phyloP scores from a whole-genome alignment of 1,140 invertebrate genomes.

The Caerostris extrusa region DNA sequence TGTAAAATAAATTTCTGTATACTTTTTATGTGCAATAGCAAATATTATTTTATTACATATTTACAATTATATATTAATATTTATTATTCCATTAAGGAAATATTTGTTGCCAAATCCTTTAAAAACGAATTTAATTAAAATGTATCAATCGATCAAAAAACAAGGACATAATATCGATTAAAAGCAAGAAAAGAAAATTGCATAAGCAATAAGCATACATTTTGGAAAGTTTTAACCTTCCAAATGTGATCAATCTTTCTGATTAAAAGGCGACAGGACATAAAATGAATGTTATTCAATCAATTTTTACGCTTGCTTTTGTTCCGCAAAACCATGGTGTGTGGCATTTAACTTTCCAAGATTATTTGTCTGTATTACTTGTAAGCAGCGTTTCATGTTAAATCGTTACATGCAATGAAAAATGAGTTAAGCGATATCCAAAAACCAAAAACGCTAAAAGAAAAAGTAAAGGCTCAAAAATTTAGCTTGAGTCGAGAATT shows the following conservation, averaged over 20 bases:
- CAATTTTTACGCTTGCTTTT: not conserved
- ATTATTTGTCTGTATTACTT: not conserved
- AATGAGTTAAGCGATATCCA: not conserved
- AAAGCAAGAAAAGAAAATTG: no score
- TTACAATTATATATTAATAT: no score
- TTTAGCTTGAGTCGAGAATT: conserved; percentile 26
- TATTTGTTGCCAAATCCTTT: no score
- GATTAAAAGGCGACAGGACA: not conserved
- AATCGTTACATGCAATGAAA: not conserved
- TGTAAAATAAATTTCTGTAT: no score
- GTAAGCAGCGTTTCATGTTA: not conserved
- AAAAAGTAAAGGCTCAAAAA: conserved; percentile 41
- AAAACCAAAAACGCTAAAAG: not conserved
- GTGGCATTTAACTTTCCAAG: not conserved
- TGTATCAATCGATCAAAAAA: no score
- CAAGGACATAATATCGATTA: no score
- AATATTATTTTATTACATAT: no score
- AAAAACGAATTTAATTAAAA: no score
- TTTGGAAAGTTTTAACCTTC: not conserved
- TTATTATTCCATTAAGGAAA: no score
- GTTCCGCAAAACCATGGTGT: not conserved
- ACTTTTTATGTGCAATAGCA: no score
- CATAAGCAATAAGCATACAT: no score
- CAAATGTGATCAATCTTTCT: not conserved
- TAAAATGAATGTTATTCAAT: not conserved